Percentiles rank a stretch among this genome's conserved stretches.
Conservation (phyloP, 2,113 vertebrate genomes). For the Atrichornis clamosus region DNA sequence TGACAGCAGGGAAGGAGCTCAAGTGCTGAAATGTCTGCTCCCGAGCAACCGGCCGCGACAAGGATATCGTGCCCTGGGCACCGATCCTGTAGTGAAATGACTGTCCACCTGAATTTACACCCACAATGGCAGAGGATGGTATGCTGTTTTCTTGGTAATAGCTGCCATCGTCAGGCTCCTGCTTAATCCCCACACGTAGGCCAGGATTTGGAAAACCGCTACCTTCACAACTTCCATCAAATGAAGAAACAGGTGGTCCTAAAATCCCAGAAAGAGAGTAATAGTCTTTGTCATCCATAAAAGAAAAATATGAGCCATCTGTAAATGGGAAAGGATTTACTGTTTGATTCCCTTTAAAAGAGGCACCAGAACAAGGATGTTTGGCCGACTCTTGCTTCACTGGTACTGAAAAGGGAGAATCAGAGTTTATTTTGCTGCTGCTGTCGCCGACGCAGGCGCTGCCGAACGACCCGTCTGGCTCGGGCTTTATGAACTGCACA, state of each 20-base stretch:
- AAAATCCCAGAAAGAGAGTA: constrained; percentile 97
- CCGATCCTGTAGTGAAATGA: constrained; percentile 99
- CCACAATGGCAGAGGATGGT: constrained; percentile 93
- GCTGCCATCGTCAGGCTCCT: constrained; percentile 90
- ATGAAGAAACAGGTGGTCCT: constrained; percentile 90
- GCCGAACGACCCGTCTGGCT: constrained; percentile 88
- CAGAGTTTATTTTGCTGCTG: constrained; percentile 75
- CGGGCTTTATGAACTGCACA: constrained; percentile 93
- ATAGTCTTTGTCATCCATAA: constrained; percentile 97
- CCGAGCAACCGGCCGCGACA: constrained; percentile 88
- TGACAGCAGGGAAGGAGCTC: constrained; percentile 93
- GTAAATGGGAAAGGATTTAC: constrained; percentile 89
- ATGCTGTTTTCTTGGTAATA: constrained; percentile 91
- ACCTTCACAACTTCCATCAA: constrained; percentile 88
- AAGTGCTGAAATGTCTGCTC: constrained; percentile 94
- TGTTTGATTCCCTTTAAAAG: constrained; percentile 84
- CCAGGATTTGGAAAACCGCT: constrained; percentile 85
- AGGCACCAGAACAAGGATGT: constrained; percentile 86
- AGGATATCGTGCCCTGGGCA: constrained; percentile 95
- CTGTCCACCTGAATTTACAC: constrained; percentile 97
- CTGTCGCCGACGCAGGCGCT: constrained; percentile 87
- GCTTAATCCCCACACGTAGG: constrained; percentile 91
- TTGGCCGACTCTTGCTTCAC: constrained; percentile 92
- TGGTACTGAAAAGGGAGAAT: constrained; percentile 84
- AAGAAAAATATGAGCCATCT: constrained; percentile 94